Percentiles rank a stretch among this genome's conserved stretches.
phyloP scores from a whole-genome alignment of 2,888 invertebrate genomes.

The Micropterix aruncella region DNA sequence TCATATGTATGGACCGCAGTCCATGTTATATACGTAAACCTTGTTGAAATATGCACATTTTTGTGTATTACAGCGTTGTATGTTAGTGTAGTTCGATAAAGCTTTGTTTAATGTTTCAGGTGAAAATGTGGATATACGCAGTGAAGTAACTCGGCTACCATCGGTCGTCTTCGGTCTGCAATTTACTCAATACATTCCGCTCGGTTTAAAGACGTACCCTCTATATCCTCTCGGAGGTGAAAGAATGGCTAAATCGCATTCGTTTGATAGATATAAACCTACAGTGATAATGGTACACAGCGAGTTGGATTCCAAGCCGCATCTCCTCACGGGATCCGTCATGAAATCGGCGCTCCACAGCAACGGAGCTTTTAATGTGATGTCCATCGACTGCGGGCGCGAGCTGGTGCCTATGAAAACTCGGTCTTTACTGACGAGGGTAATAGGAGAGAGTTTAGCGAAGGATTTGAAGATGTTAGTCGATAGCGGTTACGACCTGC shows the following conservation, averaged over 20 bases:
- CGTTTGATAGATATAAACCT: neutral
- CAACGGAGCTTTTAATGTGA: neutral
- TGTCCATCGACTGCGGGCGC: neutral
- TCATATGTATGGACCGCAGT: too few relatives aligned
- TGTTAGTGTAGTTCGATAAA: too few relatives aligned
- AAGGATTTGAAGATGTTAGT: neutral
- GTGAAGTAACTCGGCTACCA: neutral
- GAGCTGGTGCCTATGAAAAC: neutral
- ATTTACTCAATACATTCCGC: neutral
- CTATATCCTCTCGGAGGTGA: neutral
- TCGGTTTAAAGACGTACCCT: neutral
- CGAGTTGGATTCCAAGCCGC: neutral
- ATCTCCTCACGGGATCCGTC: neutral
- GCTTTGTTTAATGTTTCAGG: too few relatives aligned
- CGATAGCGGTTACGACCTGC: neutral
- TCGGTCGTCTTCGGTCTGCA: neutral
- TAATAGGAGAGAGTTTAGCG: neutral
- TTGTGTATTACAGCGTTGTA: too few relatives aligned
- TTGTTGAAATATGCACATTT: too few relatives aligned
- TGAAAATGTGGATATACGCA: neutral
- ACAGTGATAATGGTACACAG: neutral
- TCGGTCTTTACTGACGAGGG: neutral
- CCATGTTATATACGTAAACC: too few relatives aligned
- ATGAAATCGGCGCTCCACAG: neutral
- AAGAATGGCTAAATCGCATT: neutral